Evolutionary conservation across 2,797 vertebrate genomes (phyloP), one percentile per base, ranked within the genome.

Genomic region (Sebastes itinus): DNA sequence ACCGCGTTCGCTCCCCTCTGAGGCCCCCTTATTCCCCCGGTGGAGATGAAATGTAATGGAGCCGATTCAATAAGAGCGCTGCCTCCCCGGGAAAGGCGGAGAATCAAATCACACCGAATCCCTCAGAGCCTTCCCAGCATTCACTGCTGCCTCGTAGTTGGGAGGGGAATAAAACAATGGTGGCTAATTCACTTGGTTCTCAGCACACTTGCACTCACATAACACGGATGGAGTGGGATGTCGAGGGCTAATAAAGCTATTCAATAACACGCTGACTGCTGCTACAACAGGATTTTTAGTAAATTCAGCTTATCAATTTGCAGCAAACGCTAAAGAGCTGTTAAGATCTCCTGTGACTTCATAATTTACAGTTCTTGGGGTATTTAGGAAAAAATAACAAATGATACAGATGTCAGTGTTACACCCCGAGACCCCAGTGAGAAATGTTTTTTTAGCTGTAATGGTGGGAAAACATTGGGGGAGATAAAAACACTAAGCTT

Each of bases 1-100:
- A 16, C 60, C 7, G 14, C 25, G 27, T 1, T 12, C 5, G 9
- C 79, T 73, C 88, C 83, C 87, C 87, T 80, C 79, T 0, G 78
- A 76, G 88, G 66, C 70, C 73, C 58, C 55, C 59, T 30, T 84
- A 89, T 83, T 94, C 92, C 93, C 92, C 77, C 42, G 87, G 87
- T 42, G 82, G 83, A 92, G 89, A 93, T 94, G 87, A 92, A 92
- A 92, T 80, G 89, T 93, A 93, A 94, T 89, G 91, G 92, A 94
- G 92, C 73, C 83, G 87, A 94, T 93, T 94, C 92, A 94, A 94
- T 94, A 92, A 92, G 80, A 90, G 84, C 78, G 73, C 79, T 68
- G 88, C 84, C 87, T 87, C 82, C 81, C 87, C 78, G 77, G 81
- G 65, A 90, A 92, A 83, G 18, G 38, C 4, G 2, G 62, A 61